Conservation (phyloP, 2,888 invertebrate species). For the Oscheius onirici region DNA sequence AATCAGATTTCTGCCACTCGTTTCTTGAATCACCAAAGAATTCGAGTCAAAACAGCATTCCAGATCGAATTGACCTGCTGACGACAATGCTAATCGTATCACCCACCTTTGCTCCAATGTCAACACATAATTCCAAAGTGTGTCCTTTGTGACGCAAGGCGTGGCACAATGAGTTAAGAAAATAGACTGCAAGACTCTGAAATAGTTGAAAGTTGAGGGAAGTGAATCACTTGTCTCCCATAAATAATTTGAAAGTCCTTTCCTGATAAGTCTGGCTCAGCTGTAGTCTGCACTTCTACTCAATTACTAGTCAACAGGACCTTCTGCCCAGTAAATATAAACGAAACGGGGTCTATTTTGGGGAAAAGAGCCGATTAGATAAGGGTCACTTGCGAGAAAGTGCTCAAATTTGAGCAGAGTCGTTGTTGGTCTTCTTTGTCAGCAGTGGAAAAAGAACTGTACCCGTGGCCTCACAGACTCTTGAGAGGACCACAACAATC, state of each 20-base stretch:
- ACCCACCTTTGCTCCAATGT: too few relatives aligned
- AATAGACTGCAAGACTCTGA: not conserved
- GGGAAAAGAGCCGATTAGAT: constrained; percentile 5
- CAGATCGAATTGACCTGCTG: too few relatives aligned
- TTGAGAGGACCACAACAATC: too few relatives aligned
- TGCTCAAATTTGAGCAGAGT: not conserved
- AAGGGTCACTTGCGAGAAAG: not conserved
- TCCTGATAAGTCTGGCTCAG: not conserved
- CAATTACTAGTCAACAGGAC: constrained; percentile 18
- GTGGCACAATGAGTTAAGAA: too few relatives aligned
- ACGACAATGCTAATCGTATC: too few relatives aligned
- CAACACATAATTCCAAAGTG: too few relatives aligned
- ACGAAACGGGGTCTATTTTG: constrained; percentile 9
- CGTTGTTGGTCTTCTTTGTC: not conserved
- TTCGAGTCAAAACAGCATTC: too few relatives aligned
- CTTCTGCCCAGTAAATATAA: constrained; percentile 18
- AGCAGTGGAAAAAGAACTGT: too few relatives aligned
- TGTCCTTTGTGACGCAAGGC: too few relatives aligned
- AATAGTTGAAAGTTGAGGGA: not conserved
- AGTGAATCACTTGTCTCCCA: not conserved
- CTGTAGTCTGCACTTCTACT: constrained; percentile 5
- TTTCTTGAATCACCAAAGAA: too few relatives aligned
- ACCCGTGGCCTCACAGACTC: too few relatives aligned
- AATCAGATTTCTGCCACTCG: too few relatives aligned
- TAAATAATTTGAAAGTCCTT: constrained; percentile 1